phyloP scores from a whole-genome alignment of 2,888 invertebrate species.

The Caenorhabditis sulstoni region DNA sequence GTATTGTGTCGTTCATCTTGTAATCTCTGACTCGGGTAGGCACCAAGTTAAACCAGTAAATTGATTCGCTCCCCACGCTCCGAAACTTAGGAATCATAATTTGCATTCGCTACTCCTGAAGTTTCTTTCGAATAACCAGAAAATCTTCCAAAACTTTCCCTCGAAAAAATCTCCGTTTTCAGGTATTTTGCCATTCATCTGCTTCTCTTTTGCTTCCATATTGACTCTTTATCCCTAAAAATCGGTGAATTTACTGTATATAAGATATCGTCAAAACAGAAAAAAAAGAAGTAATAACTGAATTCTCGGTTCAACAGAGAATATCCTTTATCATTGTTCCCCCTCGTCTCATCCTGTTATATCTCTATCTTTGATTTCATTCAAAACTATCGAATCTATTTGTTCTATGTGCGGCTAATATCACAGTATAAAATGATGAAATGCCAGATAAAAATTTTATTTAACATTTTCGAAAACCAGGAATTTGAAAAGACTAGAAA shows the following conservation, averaged over 20 bases:
- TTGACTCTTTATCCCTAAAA: conserved; percentile 19
- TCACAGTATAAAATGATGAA: conserved; percentile 28
- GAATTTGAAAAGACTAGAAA: conserved; percentile 7
- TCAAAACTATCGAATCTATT: conserved; percentile 13
- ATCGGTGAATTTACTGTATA: conserved; percentile 55
- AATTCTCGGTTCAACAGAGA: conserved; percentile 34
- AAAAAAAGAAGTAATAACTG: conserved; percentile 10
- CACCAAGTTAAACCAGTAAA: conserved; percentile 54
- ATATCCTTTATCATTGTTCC: conserved; percentile 1
- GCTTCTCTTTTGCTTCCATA: conserved; percentile 24
- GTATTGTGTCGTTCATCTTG: conserved; percentile 30
- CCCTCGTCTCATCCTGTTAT: neutral
- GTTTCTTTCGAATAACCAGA: conserved; percentile 34
- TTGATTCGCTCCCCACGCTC: conserved; percentile 10
- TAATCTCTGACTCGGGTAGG: conserved; percentile 54
- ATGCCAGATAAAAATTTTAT: conserved; percentile 17
- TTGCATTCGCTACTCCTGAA: conserved; percentile 7
- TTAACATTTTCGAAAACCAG: neutral
- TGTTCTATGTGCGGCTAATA: conserved; percentile 23
- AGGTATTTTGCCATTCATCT: conserved; percentile 51
- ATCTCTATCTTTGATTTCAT: conserved; percentile 26
- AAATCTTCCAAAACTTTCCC: conserved; percentile 48
- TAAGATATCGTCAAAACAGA: conserved; percentile 18
- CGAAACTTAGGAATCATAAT: neutral
- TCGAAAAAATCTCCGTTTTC: conserved; percentile 51